These are phyloP conservation scores for Aphaenogaster ashmeadi DNA, from an alignment of 1,140 invertebrate genomes.

Conservation along the genomic window DNA sequence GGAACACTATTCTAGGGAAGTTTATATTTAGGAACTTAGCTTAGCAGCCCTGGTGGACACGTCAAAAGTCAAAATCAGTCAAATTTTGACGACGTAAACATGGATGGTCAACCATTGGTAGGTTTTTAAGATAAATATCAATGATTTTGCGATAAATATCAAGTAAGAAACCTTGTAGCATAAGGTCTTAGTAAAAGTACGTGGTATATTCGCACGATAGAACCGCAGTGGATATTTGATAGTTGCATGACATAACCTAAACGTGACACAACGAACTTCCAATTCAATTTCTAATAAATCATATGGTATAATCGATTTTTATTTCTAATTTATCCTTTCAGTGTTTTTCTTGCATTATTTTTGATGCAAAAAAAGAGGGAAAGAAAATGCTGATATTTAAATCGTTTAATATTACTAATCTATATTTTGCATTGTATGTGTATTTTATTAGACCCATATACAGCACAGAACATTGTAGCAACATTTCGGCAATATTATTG, in stretches of 20 bases:
- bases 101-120: constrained; percentile 81
- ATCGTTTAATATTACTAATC: constrained; percentile 3
- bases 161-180: constrained; percentile 41
- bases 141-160: constrained; percentile 38
- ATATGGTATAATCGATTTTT: constrained; percentile 67
- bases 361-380: not conserved
- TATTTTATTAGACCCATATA: not conserved
- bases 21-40: not conserved
- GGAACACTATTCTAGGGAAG: not conserved
- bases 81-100: constrained; percentile 68
- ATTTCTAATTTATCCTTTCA: constrained; percentile 15
- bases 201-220: constrained; percentile 10
- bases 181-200: constrained; percentile 55
- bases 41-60: constrained; percentile 26
- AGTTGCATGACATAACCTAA: constrained; percentile 73
- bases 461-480: no score
- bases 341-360: constrained; percentile 19
- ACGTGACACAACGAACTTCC: not conserved
- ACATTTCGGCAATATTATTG: no score
- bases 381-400: not conserved
- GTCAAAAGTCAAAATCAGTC: constrained; percentile 39
- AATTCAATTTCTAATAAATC: not conserved
- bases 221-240: constrained; percentile 63
- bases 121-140: constrained; percentile 66
- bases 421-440: constrained; percentile 18